Conservation (phyloP, 2,888 invertebrate species). For the Phytoseiulus persimilis region DNA sequence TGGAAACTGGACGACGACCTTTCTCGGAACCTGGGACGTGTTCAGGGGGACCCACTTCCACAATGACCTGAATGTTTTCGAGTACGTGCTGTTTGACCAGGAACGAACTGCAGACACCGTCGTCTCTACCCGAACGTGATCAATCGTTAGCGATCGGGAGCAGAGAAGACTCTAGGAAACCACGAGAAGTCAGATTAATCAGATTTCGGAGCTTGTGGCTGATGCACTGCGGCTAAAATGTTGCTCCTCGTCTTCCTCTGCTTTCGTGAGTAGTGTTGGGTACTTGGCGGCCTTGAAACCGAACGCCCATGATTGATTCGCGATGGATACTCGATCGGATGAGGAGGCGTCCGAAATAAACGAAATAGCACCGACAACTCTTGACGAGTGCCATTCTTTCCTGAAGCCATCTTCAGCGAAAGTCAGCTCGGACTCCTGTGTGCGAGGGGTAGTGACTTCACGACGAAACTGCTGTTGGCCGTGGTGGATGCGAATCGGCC, state of each 20-base stretch:
- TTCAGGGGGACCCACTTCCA: background rate
- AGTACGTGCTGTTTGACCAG: background rate
- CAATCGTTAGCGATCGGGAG: background rate
- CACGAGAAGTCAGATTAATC: too few relatives aligned
- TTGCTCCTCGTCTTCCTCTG: too few relatives aligned
- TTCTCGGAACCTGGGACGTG: too few relatives aligned
- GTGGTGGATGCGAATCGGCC: background rate
- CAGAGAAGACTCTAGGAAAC: too few relatives aligned
- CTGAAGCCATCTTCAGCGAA: background rate
- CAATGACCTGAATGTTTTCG: background rate
- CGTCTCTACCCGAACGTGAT: background rate
- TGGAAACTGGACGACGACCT: too few relatives aligned
- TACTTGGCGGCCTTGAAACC: too few relatives aligned
- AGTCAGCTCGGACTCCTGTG: background rate
- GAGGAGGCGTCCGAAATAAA: too few relatives aligned
- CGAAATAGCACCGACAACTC: too few relatives aligned
- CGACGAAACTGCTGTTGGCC: background rate
- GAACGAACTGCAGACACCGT: background rate
- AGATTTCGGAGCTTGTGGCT: too few relatives aligned
- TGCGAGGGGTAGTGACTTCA: background rate
- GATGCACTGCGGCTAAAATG: too few relatives aligned
- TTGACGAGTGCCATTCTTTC: background rate
- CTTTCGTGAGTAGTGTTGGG: background rate
- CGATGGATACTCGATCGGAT: too few relatives aligned
- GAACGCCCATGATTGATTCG: too few relatives aligned